Percentiles rank a stretch among this genome's conserved stretches.
These are phyloP conservation scores for Prostheceraeus crozeri DNA, from an alignment of 2,888 invertebrate genomes.

Conservation along the genomic window DNA sequence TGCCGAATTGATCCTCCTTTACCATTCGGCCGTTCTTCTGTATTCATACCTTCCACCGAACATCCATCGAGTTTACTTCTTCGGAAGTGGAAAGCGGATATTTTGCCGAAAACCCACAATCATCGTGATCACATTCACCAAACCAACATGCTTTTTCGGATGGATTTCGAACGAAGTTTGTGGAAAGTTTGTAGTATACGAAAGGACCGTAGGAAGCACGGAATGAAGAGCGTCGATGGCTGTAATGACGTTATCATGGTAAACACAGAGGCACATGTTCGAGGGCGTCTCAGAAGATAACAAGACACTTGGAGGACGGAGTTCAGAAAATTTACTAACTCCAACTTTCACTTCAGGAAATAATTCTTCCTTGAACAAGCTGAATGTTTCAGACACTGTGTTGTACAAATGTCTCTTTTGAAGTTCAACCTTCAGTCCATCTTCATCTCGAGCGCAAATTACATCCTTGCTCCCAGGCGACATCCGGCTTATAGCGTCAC, in stretches of 20 bases:
- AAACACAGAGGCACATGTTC: conserved; percentile 21
- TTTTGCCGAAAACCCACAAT: conserved; percentile 24
- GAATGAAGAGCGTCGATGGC: conserved; percentile 24
- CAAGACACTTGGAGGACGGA: conserved; percentile 21
- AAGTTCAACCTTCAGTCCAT: conserved; percentile 18
- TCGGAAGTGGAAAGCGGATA: too few relatives aligned
- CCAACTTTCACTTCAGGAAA: conserved; percentile 18
- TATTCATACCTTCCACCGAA: too few relatives aligned
- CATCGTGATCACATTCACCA: conserved; percentile 8
- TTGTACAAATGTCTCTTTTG: conserved; percentile 26
- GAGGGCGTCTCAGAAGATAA: conserved; percentile 26
- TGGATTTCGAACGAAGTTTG: too few relatives aligned
- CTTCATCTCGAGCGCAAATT: conserved; percentile 20
- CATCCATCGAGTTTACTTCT: too few relatives aligned
- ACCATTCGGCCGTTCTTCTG: too few relatives aligned
- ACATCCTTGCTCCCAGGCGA: conserved; percentile 34
- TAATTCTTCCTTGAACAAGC: conserved; percentile 24
- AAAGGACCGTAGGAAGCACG: too few relatives aligned
- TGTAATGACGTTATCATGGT: conserved; percentile 33
- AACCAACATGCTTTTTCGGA: too few relatives aligned
- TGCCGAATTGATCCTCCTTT: too few relatives aligned
- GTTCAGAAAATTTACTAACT: conserved; percentile 18
- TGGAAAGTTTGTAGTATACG: too few relatives aligned
- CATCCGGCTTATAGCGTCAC: conserved; percentile 32
- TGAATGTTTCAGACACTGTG: conserved; percentile 23